Base-by-base conservation (phyloP, 2,113 vertebrate species). In the Monopterus albus region DNA sequence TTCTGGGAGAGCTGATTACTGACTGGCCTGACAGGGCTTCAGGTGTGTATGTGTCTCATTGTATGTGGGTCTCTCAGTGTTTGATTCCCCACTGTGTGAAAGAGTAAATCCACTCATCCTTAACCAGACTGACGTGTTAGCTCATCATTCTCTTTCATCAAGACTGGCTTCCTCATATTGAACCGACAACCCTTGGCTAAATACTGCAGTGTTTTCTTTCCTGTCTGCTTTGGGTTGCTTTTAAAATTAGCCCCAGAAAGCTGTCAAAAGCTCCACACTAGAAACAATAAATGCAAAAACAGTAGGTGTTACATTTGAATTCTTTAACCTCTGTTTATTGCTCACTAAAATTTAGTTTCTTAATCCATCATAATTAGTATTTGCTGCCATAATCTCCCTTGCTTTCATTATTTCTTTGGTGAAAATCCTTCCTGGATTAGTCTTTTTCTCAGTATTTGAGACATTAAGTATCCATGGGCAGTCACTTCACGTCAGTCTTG, bases 91-190 rank as follows among this genome's bases (percentile, higher is more conserved):
- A 72, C 81, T 64, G 84, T 0, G 81, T 25, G 1, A 53, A 68
- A 31, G 59, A 88, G 72, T 87, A 78, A 86, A 87, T 82, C 79
- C 71, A 80, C 78, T 84, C 67, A 63, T 80, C 83, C 75, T 78
- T 85, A 84, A 86, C 70, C 70, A 59, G 39, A 36, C 26, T 28
- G 75, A 82, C 74, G 85, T 89, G 86, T 82, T 31, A 13, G 51
- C 65, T 84, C 70, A 76, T 87, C 81, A 40, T 69, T 81, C 53
- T 75, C 75, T 78, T 85, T 88, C 77, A 88, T 91, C 84, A 87
- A 55, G 51, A 45, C 51, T 25, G 62, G 40, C 66, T 75, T 56
- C 79, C 77, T 74, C 79, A 63, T 50, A 78, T 74, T 82, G 78
- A 87, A 87, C 60, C 56, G 59, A 67, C 43, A 55, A 58, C 62